Conservation (phyloP, 1,140 invertebrate species). For the Acromyrmex echinatior region DNA sequence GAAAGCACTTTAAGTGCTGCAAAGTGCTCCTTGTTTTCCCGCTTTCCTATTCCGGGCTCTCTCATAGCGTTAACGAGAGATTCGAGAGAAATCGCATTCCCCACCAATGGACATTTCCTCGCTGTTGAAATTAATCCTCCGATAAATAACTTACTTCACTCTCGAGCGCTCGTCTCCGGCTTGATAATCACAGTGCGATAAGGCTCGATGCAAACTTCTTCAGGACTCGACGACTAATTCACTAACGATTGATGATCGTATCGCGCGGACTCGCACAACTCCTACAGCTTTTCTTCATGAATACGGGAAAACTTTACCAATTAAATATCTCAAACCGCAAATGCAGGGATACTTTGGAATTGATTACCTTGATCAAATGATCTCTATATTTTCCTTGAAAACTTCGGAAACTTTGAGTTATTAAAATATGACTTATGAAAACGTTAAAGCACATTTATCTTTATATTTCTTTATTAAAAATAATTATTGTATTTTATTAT, state of each 20-base stretch:
- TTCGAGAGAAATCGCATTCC: conserved; percentile 36
- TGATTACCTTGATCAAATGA: conserved; percentile 5
- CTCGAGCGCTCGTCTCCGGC: conserved; percentile 28
- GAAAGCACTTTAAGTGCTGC: conserved; percentile 34
- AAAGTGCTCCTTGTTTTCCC: conserved; percentile 51
- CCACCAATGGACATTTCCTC: conserved; percentile 3
- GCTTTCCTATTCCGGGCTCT: conserved; percentile 2
- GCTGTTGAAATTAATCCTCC: conserved; percentile 59
- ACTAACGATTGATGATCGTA: conserved; percentile 42
- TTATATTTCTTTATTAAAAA: not conserved
- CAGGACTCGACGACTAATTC: conserved; percentile 18
- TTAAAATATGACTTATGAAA: conserved; percentile 16
- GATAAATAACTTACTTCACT: conserved; percentile 67
- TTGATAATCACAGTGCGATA: conserved; percentile 31
- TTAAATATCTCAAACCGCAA: conserved; percentile 38
- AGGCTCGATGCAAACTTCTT: conserved; percentile 40
- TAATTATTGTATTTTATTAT: not conserved
- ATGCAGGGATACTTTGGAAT: not conserved
- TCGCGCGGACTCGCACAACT: not conserved
- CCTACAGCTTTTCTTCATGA: not conserved
- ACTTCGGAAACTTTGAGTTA: not conserved
- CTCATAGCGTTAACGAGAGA: conserved; percentile 26
- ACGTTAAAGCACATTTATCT: not conserved
- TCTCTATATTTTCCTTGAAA: not conserved
- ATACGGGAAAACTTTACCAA: conserved; percentile 46